Evolutionary conservation across 2,797 vertebrate species (phyloP), one percentile per base, ranked within the genome.

Genomic region (Diceros bicornis): DNA sequence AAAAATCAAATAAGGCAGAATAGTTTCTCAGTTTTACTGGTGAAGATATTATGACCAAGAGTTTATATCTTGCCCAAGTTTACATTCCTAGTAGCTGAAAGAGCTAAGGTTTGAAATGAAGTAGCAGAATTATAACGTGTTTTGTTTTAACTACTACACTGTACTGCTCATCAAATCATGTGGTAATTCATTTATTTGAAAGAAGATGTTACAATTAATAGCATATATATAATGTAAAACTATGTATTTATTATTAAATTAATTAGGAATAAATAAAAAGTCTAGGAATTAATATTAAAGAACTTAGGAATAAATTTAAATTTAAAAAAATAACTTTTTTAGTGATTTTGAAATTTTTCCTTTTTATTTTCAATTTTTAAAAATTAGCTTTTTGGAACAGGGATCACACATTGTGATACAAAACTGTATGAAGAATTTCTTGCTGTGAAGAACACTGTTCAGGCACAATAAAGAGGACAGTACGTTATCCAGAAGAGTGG

Each of bases 171-270:
- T 41, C 9, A 91, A 59, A 85, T 82, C 27, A 62, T 25, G 17
- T 62, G 27, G 23, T 6, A 41, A 37, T 88, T n/a, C 34, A 69
- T 23, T n/a, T 68, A 44, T 55, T 75, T 91, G 27, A 82, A 61
- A n/a, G 3, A 69, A 85, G 11, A 37, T 11, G 20, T 50, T 34
- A 23, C 6, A 62, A 37, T 29, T n/a, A 59, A 59, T 10, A 41
- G 4, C 32, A 72, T 27, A 34, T 21, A 55, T 3, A 55, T 62
- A 29, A 79, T 34, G 1, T 29, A 57, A 84, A 68, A 0, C 8
- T 83, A 52, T 71, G 20, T 2, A 18, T 69, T 85, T 66, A 72
- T 74, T 62, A 59, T 18, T 64, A 85, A 93, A 74, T 52, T 89
- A 57, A 32, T 68, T 69, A 14, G 32, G 29, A 79, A 68, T 68